phyloP scores from a whole-genome alignment of 2,888 invertebrate genomes.

The Adineta ricciae region DNA sequence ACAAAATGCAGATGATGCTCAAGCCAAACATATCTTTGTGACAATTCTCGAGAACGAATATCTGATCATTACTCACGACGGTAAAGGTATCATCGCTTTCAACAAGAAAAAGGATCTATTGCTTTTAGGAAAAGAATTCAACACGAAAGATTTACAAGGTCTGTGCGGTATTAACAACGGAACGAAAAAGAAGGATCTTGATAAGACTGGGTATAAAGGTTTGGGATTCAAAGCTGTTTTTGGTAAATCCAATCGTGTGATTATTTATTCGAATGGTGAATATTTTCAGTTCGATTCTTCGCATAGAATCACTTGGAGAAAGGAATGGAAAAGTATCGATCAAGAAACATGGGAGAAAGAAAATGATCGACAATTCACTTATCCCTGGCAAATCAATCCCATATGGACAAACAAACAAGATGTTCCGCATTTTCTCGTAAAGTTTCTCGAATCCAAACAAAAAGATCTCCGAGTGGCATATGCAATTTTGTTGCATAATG shows the following conservation, averaged over 20 bases:
- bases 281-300: background rate
- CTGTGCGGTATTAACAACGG: background rate
- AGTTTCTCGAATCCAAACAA: background rate
- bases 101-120: background rate
- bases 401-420: background rate
- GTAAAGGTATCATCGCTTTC: background rate
- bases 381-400: slow-evolving; percentile 2
- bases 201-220: background rate
- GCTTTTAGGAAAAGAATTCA: background rate
- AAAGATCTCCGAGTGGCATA: background rate
- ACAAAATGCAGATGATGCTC: slow-evolving; percentile 13
- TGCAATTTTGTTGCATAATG: background rate
- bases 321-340: background rate
- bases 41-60: background rate
- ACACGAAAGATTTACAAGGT: background rate
- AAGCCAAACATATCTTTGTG: background rate
- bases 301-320: background rate
- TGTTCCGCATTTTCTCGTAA: background rate
- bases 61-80: background rate
- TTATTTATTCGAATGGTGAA: background rate
- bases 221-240: slow-evolving; percentile 3
- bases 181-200: background rate
- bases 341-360: background rate
- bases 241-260: background rate
- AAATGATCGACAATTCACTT: background rate